Conservation (phyloP, 2,888 invertebrate genomes). For the Chelonus formosanus region DNA sequence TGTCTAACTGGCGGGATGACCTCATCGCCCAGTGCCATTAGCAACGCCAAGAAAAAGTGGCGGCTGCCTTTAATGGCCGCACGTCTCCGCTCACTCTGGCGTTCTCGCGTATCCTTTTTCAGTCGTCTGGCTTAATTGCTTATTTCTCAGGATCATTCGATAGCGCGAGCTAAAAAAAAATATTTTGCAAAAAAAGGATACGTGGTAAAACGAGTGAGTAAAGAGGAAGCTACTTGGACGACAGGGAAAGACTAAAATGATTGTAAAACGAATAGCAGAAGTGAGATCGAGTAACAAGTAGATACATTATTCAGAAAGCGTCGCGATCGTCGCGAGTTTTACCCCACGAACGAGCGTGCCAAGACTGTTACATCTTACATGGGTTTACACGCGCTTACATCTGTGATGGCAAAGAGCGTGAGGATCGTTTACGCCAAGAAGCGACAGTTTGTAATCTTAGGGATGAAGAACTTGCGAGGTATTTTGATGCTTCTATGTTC, state of each 20-base stretch:
- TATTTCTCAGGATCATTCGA: constrained; percentile 53
- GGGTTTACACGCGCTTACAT: constrained; percentile 32
- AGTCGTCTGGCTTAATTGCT: constrained; percentile 54
- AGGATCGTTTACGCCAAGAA: constrained; percentile 19
- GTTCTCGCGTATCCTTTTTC: constrained; percentile 50
- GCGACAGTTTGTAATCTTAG: constrained; percentile 24
- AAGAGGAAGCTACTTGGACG: neutral
- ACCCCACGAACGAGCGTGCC: constrained; percentile 26
- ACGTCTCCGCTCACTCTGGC: constrained; percentile 32
- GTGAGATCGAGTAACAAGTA: constrained; percentile 26
- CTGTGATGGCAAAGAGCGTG: constrained; percentile 7
- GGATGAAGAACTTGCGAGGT: constrained; percentile 2
- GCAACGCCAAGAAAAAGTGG: constrained; percentile 50
- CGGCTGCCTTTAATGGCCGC: constrained; percentile 55
- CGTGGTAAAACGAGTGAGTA: neutral
- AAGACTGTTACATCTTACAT: constrained; percentile 28
- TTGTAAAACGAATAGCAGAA: constrained; percentile 19
- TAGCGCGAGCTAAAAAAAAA: constrained; percentile 24
- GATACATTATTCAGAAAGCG: constrained; percentile 40
- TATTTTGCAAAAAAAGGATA: neutral
- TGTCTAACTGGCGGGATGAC: constrained; percentile 55
- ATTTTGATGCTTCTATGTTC: neutral
- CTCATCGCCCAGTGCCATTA: constrained; percentile 53
- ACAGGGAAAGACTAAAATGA: constrained; percentile 15
- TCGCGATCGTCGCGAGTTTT: constrained; percentile 23